These are phyloP conservation scores for Drosophila guanche DNA, from an alignment of 1,140 invertebrate species.

Conservation along the genomic window DNA sequence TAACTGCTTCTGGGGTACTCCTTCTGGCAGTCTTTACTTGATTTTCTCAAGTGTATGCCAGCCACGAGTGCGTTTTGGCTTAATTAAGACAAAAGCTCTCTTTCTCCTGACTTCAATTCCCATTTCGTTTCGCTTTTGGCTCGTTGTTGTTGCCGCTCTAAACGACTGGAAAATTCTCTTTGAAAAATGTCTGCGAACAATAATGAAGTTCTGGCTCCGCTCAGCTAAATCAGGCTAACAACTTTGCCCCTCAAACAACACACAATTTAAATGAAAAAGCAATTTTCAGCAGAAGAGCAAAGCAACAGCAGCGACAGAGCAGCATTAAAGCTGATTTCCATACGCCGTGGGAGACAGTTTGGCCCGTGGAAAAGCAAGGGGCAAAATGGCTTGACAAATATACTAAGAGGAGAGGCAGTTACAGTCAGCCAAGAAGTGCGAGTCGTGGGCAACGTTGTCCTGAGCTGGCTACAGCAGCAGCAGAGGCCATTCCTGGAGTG, in stretches of 20 bases:
- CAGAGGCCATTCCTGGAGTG: too few relatives aligned
- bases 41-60: constrained; percentile 12
- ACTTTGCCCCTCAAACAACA: constrained; percentile 47
- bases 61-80: constrained; percentile 23
- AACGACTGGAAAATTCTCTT: constrained; percentile 45
- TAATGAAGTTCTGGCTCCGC: constrained; percentile 54
- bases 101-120: constrained; percentile 25
- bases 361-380: background rate
- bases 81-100: constrained; percentile 69
- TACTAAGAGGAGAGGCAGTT: background rate
- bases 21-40: background rate
- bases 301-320: constrained; percentile 24
- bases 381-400: constrained; percentile 66
- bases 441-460: constrained; percentile 35
- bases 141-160: constrained; percentile 1
- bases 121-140: constrained; percentile 6
- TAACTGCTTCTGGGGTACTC: too few relatives aligned
- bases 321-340: constrained; percentile 79
- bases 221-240: constrained; percentile 48
- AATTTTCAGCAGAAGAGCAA: constrained; percentile 48
- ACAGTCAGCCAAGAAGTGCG: constrained; percentile 45
- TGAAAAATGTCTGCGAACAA: constrained; percentile 57
- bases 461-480: too few relatives aligned
- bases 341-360: constrained; percentile 53
- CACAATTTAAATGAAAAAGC: constrained; percentile 77